Conservation (phyloP, 2,888 invertebrate species). For the Microplitis deprimator region DNA sequence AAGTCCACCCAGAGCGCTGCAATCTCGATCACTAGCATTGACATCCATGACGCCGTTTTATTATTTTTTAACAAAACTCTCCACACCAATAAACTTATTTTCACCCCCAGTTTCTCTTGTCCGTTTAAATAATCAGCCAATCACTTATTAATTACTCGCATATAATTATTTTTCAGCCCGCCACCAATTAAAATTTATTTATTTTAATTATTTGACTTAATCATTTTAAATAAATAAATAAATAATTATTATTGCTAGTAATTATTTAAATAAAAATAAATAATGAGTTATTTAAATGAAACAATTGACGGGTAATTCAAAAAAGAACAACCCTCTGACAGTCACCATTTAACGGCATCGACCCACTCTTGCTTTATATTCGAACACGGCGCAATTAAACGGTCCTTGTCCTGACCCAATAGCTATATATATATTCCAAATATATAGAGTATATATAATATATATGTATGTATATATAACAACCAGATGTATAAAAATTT, state of each 20-base stretch:
- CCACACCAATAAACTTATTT: not conserved
- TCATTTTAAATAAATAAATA: no score
- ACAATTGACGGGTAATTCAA: not conserved
- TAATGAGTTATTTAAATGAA: no score
- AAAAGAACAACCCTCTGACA: not conserved
- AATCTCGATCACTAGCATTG: conserved; percentile 82
- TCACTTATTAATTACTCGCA: no score
- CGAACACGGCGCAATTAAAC: conserved; percentile 1
- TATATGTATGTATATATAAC: not conserved
- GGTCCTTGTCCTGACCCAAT: conserved; percentile 1
- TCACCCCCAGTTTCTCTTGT: no score
- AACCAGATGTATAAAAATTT: no score
- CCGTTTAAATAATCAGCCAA: no score
- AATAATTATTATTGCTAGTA: not conserved
- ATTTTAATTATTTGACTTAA: no score
- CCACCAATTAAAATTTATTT: no score
- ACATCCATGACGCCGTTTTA: conserved; percentile 75
- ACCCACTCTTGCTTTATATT: not conserved
- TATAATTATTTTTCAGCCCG: no score
- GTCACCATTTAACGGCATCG: not conserved
- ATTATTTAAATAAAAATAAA: not conserved
- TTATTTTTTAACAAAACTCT: conserved; percentile 14
- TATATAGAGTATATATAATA: conserved; percentile 48
- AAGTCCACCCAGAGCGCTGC: conserved; percentile 88
- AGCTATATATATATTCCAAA: not conserved